A percentile compares a stretch with the other conserved stretches of the same genome.
These are phyloP conservation scores for Crypturellus tataupa DNA, from an alignment of 2,797 vertebrate genomes.

Conservation along the genomic window DNA sequence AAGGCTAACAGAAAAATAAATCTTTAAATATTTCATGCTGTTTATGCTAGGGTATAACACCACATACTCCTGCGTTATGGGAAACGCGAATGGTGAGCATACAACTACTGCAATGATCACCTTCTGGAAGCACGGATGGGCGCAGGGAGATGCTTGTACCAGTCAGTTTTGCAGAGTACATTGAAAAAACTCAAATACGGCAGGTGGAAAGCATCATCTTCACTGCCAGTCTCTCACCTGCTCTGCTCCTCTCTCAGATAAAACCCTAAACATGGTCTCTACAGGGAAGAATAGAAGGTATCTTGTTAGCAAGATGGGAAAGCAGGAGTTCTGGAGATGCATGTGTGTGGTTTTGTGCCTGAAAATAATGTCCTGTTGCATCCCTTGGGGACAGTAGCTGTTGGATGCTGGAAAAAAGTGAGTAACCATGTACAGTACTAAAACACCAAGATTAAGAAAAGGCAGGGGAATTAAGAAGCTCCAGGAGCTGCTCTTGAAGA, in stretches of 20 bases:
- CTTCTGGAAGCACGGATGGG: neutral
- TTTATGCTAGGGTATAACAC: neutral
- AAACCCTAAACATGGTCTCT: neutral
- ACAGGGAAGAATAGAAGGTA: neutral
- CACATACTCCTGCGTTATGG: fast-evolving
- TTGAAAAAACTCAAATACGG: neutral
- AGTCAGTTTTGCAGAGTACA: neutral
- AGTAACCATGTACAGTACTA: neutral
- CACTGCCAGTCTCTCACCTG: neutral
- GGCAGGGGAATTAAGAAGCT: neutral
- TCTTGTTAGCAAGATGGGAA: fast-evolving
- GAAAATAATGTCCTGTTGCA: neutral
- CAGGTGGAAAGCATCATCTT: neutral
- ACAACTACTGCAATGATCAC: neutral
- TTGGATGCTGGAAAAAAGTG: neutral
- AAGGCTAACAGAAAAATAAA: neutral
- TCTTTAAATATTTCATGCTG: neutral
- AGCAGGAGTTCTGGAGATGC: fast-evolving
- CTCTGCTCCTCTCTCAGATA: neutral
- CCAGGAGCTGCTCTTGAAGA: neutral
- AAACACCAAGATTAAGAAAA: fast-evolving
- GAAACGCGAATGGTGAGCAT: fast-evolving
- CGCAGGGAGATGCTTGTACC: neutral
- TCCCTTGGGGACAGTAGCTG: neutral
- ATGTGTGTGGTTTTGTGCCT: fast-evolving